Conservation (phyloP, 2,113 vertebrate genomes). For the Accipiter virgatus region DNA sequence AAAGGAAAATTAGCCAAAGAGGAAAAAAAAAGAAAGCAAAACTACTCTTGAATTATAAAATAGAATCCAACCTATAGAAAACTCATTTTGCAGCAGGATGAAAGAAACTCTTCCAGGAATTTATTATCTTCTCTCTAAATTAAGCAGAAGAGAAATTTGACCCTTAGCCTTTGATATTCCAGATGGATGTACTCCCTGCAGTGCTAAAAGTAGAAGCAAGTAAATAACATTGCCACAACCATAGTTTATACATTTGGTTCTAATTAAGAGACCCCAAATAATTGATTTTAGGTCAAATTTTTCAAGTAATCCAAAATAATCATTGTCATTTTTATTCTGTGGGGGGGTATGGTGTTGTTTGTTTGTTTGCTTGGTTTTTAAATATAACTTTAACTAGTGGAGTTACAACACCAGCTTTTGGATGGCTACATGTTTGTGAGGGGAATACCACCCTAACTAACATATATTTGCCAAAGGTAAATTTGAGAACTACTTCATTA, state of each 20-base stretch:
- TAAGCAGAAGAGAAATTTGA: background rate
- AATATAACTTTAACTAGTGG: no score
- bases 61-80: background rate
- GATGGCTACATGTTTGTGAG: no score
- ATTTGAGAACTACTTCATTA: no score
- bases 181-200: background rate
- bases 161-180: background rate
- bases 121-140: background rate
- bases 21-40: background rate
- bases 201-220: background rate
- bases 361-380: background rate
- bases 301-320: background rate
- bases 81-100: background rate
- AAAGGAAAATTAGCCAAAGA: background rate
- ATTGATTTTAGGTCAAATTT: background rate
- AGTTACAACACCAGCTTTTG: no score
- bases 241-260: background rate
- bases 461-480: no score
- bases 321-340: background rate
- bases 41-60: background rate
- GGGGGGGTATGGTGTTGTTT: accelerated
- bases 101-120: background rate
- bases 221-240: background rate
- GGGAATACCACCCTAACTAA: no score
- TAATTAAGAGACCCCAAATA: background rate